Percentiles rank a stretch among this genome's conserved stretches.
These are phyloP conservation scores for Xenus cinereus DNA, from an alignment of 2,113 vertebrate species.

Conservation along the genomic window DNA sequence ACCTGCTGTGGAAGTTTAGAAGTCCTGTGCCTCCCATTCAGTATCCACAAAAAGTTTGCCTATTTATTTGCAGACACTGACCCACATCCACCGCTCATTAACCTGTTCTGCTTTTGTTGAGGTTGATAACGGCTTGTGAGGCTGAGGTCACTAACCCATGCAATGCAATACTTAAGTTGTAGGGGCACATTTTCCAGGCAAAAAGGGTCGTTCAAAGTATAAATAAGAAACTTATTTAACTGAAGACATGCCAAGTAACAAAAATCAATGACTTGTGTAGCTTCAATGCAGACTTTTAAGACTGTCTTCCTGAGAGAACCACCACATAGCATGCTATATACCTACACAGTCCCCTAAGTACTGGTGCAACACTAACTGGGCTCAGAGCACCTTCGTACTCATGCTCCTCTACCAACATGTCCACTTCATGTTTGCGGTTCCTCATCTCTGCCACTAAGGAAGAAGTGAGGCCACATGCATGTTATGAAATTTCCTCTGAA, in stretches of 20 bases:
- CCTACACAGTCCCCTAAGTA: not conserved
- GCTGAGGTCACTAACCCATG: not conserved
- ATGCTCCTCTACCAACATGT: not conserved
- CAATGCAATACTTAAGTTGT: not conserved
- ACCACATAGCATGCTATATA: accelerated
- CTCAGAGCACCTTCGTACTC: not conserved
- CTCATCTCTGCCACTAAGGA: not conserved
- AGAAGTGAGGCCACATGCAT: not conserved
- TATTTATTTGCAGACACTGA: not conserved
- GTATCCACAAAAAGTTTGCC: not conserved
- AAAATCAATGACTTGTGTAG: not conserved
- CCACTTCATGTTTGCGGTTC: not conserved
- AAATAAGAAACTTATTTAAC: not conserved
- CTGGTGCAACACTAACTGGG: not conserved
- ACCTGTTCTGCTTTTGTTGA: not conserved
- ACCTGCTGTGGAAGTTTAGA: not conserved
- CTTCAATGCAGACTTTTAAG: not conserved
- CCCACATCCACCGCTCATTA: not conserved
- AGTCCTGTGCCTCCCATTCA: not conserved
- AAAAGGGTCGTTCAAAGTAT: not conserved
- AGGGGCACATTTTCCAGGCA: not conserved
- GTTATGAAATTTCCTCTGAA: not conserved
- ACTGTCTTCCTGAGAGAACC: accelerated
- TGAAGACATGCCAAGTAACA: not conserved
- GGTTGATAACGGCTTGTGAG: not conserved